Evolutionary conservation across 1,140 invertebrate species (phyloP).

Genomic region (Calephelis virginiensis): DNA sequence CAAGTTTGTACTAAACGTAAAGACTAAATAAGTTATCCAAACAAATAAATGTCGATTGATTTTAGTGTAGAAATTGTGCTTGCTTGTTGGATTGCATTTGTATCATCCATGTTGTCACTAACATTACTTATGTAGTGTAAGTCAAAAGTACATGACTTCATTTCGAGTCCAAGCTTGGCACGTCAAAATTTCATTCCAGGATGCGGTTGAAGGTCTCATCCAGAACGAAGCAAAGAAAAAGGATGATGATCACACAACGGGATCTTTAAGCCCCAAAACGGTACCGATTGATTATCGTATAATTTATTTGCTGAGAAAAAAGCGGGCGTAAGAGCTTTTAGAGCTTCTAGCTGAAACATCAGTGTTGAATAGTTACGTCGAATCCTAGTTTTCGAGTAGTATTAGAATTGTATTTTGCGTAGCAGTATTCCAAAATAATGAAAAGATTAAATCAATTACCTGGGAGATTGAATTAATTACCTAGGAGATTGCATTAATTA

Average conservation of each 20-base stretch:
- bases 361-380: no score
- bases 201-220: constrained; percentile 56
- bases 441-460: no score
- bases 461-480: no score
- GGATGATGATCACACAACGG: constrained; percentile 49
- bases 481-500: no score
- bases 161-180: constrained; percentile 53
- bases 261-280: constrained; percentile 49
- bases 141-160: constrained; percentile 10
- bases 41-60: neutral
- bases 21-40: neutral
- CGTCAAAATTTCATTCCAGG: constrained; percentile 66
- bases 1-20: neutral
- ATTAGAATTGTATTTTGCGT: no score
- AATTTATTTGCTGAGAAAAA: no score
- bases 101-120: constrained; percentile 4
- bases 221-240: constrained; percentile 55
- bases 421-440: no score
- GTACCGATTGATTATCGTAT: constrained; percentile 36
- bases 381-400: no score
- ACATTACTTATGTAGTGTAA: constrained; percentile 7
- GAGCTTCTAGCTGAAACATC: no score
- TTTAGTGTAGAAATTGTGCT: constrained; percentile 8
- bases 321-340: no score
- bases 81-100: constrained; percentile 11